A percentile compares a stretch with the other conserved stretches of the same genome.
Conservation (phyloP, 2,113 vertebrate genomes). For the Passer domesticus region DNA sequence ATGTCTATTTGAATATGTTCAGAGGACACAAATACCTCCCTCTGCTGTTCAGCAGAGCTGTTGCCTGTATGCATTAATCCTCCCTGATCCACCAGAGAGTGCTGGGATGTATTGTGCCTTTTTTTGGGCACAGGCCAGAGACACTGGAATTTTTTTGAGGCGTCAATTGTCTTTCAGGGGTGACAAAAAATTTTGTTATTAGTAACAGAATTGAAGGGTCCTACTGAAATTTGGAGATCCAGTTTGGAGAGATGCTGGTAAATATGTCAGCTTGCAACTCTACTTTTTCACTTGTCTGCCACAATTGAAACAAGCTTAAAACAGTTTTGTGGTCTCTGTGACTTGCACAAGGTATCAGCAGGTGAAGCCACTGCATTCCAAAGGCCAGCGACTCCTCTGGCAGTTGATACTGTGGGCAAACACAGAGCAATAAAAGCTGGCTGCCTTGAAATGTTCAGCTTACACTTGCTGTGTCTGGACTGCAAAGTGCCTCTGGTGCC, state of each 20-base stretch:
- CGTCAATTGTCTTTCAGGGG: neutral
- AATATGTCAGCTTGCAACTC: neutral
- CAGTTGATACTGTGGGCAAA: neutral
- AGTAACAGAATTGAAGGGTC: neutral
- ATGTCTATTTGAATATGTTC: neutral
- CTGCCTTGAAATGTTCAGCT: neutral
- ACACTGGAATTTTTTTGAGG: neutral
- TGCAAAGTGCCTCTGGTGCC: neutral
- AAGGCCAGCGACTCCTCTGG: neutral
- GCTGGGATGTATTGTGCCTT: neutral
- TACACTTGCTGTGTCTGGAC: neutral
- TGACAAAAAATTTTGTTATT: neutral
- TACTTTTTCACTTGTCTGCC: neutral
- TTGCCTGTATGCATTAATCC: neutral
- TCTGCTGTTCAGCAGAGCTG: neutral
- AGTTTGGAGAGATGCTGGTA: neutral
- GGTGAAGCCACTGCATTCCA: neutral
- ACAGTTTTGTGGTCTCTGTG: neutral
- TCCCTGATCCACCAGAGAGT: neutral
- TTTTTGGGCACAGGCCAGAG: neutral
- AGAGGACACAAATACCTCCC: neutral
- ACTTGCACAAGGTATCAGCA: neutral
- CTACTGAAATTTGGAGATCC: neutral
- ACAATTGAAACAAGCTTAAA: neutral
- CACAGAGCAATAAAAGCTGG: neutral